These are phyloP conservation scores for Epicauta chinensis DNA, from an alignment of 1,140 invertebrate genomes.

Conservation along the genomic window DNA sequence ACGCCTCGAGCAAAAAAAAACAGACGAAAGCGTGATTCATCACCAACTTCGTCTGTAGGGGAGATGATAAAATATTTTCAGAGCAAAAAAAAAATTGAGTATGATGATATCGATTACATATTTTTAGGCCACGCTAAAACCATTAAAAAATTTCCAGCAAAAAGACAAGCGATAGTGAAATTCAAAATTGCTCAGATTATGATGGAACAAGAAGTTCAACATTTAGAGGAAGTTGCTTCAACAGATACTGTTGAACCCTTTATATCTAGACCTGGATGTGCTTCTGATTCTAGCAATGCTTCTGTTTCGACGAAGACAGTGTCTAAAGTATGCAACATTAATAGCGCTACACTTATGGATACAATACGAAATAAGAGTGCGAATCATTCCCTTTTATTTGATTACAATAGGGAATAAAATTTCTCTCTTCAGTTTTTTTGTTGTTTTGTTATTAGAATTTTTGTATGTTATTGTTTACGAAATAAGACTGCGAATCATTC, in stretches of 20 bases:
- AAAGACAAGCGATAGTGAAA: constrained; percentile 3
- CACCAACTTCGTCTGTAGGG: neutral
- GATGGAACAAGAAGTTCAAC: constrained; percentile 10
- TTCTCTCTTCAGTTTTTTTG: too few relatives aligned
- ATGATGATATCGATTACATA: constrained; percentile 6
- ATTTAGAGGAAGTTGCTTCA: constrained; percentile 6
- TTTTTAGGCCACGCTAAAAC: constrained; percentile 13
- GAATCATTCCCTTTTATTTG: too few relatives aligned
- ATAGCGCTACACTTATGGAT: neutral
- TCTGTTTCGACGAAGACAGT: neutral
- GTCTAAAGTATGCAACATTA: neutral
- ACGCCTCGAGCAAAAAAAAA: constrained; percentile 7
- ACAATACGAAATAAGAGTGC: neutral
- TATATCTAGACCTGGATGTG: neutral
- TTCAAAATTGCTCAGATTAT: constrained; percentile 17
- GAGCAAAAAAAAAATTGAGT: neutral
- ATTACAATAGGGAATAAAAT: too few relatives aligned
- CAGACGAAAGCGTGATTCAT: neutral
- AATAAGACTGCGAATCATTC: too few relatives aligned
- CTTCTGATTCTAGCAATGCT: neutral
- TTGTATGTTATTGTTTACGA: too few relatives aligned
- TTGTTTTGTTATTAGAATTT: too few relatives aligned
- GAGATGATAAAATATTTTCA: constrained; percentile 7
- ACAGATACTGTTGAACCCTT: neutral
- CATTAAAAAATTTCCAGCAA: constrained; percentile 8